phyloP scores from a whole-genome alignment of 2,113 vertebrate species.

The Fulica atra region DNA sequence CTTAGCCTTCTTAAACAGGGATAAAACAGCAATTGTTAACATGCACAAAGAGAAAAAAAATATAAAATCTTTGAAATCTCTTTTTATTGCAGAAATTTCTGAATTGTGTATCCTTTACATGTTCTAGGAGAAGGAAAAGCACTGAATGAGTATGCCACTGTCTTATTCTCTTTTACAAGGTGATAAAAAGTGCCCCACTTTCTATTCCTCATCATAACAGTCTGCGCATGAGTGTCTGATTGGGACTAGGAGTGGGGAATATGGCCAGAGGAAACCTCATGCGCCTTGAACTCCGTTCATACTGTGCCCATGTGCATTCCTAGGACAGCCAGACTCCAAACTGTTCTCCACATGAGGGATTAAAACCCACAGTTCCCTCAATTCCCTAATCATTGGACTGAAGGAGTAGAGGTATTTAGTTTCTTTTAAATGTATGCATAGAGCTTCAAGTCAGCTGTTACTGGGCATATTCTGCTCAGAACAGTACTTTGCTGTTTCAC shows the following conservation, averaged over 20 bases:
- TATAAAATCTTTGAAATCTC: not conserved
- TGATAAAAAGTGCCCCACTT: not conserved
- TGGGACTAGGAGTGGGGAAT: not conserved
- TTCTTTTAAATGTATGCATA: not conserved
- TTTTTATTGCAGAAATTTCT: not conserved
- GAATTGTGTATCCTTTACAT: not conserved
- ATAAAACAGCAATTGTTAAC: not conserved
- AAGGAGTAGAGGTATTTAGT: not conserved
- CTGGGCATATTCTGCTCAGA: not conserved
- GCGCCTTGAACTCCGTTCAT: accelerated
- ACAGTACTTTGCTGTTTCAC: not conserved
- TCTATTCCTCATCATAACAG: not conserved
- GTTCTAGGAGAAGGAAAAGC: not conserved
- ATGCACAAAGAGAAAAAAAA: not conserved
- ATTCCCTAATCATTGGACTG: not conserved
- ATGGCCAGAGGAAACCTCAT: not conserved
- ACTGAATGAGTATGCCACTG: not conserved
- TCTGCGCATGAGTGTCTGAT: not conserved
- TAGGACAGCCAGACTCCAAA: not conserved
- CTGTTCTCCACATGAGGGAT: not conserved
- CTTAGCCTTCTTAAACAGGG: not conserved
- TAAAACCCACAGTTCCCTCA: not conserved
- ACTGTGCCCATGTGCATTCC: not conserved
- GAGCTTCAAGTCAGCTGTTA: not conserved
- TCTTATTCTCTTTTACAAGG: not conserved